phyloP scores from a whole-genome alignment of 2,888 invertebrate genomes.

The Pantelozetes paolii region DNA sequence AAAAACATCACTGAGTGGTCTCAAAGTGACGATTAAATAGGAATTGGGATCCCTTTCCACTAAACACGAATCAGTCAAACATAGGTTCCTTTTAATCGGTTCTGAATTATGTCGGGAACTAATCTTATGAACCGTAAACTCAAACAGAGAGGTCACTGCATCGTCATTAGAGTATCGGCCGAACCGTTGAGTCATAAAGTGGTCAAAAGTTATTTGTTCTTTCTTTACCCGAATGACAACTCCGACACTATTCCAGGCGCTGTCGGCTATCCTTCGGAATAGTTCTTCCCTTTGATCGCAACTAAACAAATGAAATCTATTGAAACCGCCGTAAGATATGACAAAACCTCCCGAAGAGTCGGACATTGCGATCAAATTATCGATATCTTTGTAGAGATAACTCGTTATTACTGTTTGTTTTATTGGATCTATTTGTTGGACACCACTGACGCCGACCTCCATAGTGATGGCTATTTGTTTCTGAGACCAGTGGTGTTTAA shows the following conservation, averaged over 20 bases:
- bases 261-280: conserved; percentile 76
- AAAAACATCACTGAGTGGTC: conserved; percentile 68
- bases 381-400: conserved; percentile 80
- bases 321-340: conserved; percentile 83
- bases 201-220: conserved; percentile 75
- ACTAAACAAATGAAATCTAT: conserved; percentile 56
- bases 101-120: conserved; percentile 69
- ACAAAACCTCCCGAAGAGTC: conserved; percentile 91
- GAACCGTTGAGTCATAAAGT: conserved; percentile 79
- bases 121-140: conserved; percentile 92
- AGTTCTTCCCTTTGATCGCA: conserved; percentile 67
- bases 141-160: conserved; percentile 89
- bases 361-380: conserved; percentile 67
- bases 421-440: conserved; percentile 86
- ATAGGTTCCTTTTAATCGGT: conserved; percentile 79
- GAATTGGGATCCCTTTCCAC: conserved; percentile 95
- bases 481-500: conserved; percentile 96
- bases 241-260: conserved; percentile 73
- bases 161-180: conserved; percentile 82
- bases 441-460: conserved; percentile 83
- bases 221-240: conserved; percentile 76
- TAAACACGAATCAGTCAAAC: conserved; percentile 90
- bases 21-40: conserved; percentile 83
- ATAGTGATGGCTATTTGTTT: conserved; percentile 78
- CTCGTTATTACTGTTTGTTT: conserved; percentile 74